Conservation (phyloP, 2,888 invertebrate species). For the Molanna angustata region DNA sequence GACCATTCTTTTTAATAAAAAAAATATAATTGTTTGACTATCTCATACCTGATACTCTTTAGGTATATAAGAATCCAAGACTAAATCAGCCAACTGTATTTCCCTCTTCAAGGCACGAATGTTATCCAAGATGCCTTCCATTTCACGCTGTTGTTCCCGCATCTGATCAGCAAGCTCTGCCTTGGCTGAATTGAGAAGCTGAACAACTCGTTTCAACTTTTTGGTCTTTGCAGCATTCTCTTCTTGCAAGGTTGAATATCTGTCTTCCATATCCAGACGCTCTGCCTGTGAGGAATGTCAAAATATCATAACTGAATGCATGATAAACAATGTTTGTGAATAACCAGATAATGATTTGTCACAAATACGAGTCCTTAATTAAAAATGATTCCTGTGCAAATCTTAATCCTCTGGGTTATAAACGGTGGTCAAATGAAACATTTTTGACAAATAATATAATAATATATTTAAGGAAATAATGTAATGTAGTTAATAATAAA, state of each 20-base stretch:
- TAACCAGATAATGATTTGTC: no score
- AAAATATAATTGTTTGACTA: no score
- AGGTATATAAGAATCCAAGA: conserved; percentile 92
- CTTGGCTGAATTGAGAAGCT: conserved; percentile 81
- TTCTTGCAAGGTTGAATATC: conserved; percentile 92
- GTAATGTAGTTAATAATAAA: no score
- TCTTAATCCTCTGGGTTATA: no score
- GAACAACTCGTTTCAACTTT: conserved; percentile 87
- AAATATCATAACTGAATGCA: no score
- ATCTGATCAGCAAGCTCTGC: conserved; percentile 84
- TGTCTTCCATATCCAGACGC: conserved; percentile 89
- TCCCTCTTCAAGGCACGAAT: conserved; percentile 88
- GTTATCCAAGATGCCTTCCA: conserved; percentile 93
- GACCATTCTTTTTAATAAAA: no score
- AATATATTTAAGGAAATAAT: no score
- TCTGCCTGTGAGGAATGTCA: conserved; percentile 72
- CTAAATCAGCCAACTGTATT: conserved; percentile 83
- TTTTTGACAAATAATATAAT: no score
- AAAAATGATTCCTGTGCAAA: no score
- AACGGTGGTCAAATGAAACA: no score
- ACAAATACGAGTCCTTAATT: no score
- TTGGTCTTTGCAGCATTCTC: conserved; percentile 90
- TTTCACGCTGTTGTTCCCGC: conserved; percentile 94
- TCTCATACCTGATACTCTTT: conserved; percentile 82
- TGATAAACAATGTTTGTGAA: no score